phyloP scores from a whole-genome alignment of 1,140 invertebrate species.

The Rhagoletis zephyria region DNA sequence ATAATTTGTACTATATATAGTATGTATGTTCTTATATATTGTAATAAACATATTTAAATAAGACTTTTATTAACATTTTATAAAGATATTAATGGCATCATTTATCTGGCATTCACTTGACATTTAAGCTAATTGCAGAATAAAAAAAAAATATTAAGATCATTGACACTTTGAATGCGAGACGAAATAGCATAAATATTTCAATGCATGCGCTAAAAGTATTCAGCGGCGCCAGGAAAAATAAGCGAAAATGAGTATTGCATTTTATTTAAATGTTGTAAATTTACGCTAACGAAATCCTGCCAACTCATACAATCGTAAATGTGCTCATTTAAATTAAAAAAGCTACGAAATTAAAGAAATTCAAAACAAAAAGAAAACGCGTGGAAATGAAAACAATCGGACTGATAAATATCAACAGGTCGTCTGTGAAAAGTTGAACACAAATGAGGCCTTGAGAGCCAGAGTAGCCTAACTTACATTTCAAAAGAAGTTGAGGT shows the following conservation, averaged over 20 bases:
- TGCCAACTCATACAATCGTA: too few species aligned
- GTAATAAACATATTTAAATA: neutral
- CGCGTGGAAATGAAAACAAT: too few species aligned
- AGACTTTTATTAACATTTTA: conserved; percentile 3
- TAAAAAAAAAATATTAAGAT: conserved; percentile 4
- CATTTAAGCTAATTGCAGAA: conserved; percentile 45
- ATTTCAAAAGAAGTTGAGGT: too few species aligned
- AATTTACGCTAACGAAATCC: neutral
- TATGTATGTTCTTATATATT: neutral
- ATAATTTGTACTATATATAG: neutral
- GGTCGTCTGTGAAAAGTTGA: too few species aligned
- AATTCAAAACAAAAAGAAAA: too few species aligned
- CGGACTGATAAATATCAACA: too few species aligned
- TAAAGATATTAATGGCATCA: conserved; percentile 10
- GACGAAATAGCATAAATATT: conserved; percentile 15
- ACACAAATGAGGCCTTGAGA: too few species aligned
- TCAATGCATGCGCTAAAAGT: neutral
- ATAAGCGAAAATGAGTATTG: neutral
- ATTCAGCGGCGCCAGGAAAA: neutral
- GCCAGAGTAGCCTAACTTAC: too few species aligned
- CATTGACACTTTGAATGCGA: conserved; percentile 14
- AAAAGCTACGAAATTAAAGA: too few species aligned
- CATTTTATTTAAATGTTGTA: neutral
- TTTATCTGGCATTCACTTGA: neutral
- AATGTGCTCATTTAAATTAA: too few species aligned